These are phyloP conservation scores for Eupeodes corollae DNA, from an alignment of 1,140 invertebrate species.

Conservation along the genomic window DNA sequence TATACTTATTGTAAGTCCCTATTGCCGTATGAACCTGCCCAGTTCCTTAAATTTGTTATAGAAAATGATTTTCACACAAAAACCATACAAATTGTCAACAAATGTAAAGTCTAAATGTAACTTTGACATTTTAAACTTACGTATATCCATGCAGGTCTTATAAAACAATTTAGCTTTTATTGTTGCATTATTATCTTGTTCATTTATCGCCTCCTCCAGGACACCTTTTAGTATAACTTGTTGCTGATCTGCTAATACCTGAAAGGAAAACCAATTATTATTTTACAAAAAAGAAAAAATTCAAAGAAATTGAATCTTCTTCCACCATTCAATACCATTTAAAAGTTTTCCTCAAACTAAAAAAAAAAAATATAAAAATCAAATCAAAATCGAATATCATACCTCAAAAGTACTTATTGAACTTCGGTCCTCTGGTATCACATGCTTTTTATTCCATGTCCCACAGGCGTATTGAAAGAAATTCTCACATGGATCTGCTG, in stretches of 20 bases:
- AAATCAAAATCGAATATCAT: not conserved
- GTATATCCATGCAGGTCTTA: constrained; percentile 74
- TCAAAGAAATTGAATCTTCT: too few species aligned
- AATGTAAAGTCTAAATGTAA: too few species aligned
- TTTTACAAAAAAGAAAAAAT: too few species aligned
- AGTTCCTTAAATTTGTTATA: too few species aligned
- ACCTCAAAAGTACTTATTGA: constrained; percentile 80
- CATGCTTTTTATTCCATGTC: constrained; percentile 77
- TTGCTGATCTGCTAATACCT: constrained; percentile 70
- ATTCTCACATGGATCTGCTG: constrained; percentile 69
- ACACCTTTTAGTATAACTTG: constrained; percentile 73
- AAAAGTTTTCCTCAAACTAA: too few species aligned
- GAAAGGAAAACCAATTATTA: not conserved
- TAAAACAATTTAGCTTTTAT: constrained; percentile 76
- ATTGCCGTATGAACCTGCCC: too few species aligned
- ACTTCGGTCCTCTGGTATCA: constrained; percentile 79
- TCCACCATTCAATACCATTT: too few species aligned
- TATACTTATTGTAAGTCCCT: too few species aligned
- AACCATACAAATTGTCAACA: too few species aligned
- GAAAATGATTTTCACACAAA: too few species aligned
- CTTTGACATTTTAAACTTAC: constrained; percentile 47
- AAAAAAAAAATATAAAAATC: not conserved
- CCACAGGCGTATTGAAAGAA: constrained; percentile 87
- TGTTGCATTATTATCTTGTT: constrained; percentile 57
- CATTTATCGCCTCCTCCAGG: constrained; percentile 52